Conservation (phyloP, 2,888 invertebrate species). For the Tenthredo mesomela region DNA sequence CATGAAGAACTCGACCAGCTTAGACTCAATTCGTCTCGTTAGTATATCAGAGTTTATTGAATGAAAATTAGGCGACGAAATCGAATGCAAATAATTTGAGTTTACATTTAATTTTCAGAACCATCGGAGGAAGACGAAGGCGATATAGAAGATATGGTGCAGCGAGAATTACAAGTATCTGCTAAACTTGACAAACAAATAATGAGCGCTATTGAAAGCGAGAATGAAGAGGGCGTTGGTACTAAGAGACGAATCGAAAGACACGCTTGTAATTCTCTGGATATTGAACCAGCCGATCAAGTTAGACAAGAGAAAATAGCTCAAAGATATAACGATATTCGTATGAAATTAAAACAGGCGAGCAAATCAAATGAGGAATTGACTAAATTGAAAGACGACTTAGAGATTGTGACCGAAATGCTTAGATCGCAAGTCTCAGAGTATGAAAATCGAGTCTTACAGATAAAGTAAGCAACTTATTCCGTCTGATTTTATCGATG, state of each 20-base stretch:
- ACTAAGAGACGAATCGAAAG: slow-evolving; percentile 56
- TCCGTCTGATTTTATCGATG: not conserved
- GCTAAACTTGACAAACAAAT: slow-evolving; percentile 82
- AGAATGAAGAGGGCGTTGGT: slow-evolving; percentile 64
- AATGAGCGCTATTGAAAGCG: slow-evolving; percentile 80
- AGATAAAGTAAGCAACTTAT: slow-evolving; percentile 65
- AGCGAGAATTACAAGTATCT: slow-evolving; percentile 82
- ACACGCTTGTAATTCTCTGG: slow-evolving; percentile 62
- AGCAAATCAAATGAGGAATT: slow-evolving; percentile 70
- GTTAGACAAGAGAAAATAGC: slow-evolving; percentile 62
- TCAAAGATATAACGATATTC: slow-evolving; percentile 62
- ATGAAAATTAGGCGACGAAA: not conserved
- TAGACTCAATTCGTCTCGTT: slow-evolving; percentile 61
- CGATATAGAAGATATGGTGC: slow-evolving; percentile 77
- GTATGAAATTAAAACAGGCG: slow-evolving; percentile 64
- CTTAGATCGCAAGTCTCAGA: slow-evolving; percentile 71
- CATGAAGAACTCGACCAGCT: slow-evolving; percentile 67
- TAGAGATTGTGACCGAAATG: slow-evolving; percentile 72
- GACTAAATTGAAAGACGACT: slow-evolving; percentile 68
- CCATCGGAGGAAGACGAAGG: slow-evolving; percentile 65
- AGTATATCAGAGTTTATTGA: slow-evolving; percentile 48
- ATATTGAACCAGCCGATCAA: slow-evolving; percentile 61
- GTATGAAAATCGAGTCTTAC: slow-evolving; percentile 72
- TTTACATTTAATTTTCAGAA: slow-evolving; percentile 47
- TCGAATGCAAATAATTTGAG: not conserved